Evolutionary conservation across 2,888 invertebrate genomes (phyloP).

Genomic region (Nyleta sp.): DNA sequence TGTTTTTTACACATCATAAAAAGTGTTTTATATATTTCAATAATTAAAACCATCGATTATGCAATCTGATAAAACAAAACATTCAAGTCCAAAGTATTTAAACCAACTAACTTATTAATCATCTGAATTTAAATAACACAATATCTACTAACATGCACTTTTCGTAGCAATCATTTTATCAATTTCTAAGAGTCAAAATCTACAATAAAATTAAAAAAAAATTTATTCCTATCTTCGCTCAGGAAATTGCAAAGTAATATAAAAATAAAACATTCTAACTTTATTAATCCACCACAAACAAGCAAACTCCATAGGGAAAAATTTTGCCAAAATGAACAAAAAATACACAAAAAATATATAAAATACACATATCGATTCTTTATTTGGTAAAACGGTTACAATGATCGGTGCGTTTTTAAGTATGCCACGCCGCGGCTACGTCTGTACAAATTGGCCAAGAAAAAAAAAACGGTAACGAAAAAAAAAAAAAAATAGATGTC

Average conservation of each 20-base stretch:
- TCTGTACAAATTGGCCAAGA: slow-evolving; percentile 40
- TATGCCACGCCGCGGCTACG: slow-evolving; percentile 42
- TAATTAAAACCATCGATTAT: too few relatives aligned
- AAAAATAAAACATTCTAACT: neutral
- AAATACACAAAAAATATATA: slow-evolving; percentile 54
- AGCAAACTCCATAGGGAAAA: too few relatives aligned
- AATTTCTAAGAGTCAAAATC: too few relatives aligned
- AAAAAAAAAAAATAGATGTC: slow-evolving; percentile 1
- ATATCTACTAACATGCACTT: too few relatives aligned
- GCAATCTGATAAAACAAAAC: too few relatives aligned
- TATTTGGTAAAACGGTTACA: slow-evolving; percentile 40
- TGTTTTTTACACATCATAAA: too few relatives aligned
- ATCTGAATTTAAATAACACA: too few relatives aligned
- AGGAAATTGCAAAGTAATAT: neutral
- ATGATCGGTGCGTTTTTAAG: slow-evolving; percentile 37
- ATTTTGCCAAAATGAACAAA: neutral
- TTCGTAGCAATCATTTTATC: too few relatives aligned
- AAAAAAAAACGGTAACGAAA: slow-evolving; percentile 3
- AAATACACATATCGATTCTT: slow-evolving; percentile 32
- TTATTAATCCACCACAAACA: neutral
- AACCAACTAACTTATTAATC: too few relatives aligned
- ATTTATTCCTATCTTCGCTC: neutral
- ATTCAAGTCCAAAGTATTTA: too few relatives aligned
- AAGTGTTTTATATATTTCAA: too few relatives aligned
- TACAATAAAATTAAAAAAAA: neutral